phyloP scores from a whole-genome alignment of 92 coral and sea anemone genomes.

The Virgularia gustaviana region DNA sequence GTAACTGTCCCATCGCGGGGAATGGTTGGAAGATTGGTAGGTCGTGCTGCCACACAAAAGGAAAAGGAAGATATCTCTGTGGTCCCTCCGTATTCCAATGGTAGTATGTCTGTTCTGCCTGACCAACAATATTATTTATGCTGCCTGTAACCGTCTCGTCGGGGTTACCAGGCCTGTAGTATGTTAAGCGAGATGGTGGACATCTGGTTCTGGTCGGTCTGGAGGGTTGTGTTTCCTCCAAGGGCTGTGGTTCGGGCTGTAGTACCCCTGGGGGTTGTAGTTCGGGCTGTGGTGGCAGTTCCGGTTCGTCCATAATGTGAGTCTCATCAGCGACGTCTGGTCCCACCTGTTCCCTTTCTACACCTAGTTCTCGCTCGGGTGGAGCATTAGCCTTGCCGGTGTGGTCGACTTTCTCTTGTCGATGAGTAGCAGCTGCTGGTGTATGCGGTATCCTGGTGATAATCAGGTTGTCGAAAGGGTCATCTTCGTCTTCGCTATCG shows the following conservation, averaged over 20 bases:
- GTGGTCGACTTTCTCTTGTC: too few species aligned
- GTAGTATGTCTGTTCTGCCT: not conserved
- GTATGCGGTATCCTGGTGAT: too few species aligned
- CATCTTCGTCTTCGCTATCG: too few species aligned
- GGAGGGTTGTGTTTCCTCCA: slow-evolving; percentile 5
- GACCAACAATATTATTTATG: not conserved
- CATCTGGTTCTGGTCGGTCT: slow-evolving; percentile 35
- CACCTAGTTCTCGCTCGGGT: not conserved
- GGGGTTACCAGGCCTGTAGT: slow-evolving; percentile 25
- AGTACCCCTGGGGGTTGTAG: not conserved
- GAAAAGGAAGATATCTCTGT: too few species aligned
- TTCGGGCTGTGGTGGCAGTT: slow-evolving; percentile 3
- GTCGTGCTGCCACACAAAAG: not conserved
- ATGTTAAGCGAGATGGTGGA: slow-evolving; percentile 22
- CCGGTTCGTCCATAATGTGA: not conserved
- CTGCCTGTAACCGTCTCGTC: not conserved
- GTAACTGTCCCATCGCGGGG: not conserved
- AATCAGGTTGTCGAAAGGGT: too few species aligned
- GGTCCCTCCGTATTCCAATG: too few species aligned
- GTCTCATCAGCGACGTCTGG: not conserved
- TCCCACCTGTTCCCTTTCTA: slow-evolving; percentile 6
- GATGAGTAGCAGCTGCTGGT: too few species aligned
- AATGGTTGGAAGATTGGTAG: not conserved
- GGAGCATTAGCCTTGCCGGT: slow-evolving; percentile 6
- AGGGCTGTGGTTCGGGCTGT: slow-evolving; percentile 17